These are phyloP conservation scores for Hydrolagus colliei DNA, from an alignment of 2,797 vertebrate species.

Conservation along the genomic window DNA sequence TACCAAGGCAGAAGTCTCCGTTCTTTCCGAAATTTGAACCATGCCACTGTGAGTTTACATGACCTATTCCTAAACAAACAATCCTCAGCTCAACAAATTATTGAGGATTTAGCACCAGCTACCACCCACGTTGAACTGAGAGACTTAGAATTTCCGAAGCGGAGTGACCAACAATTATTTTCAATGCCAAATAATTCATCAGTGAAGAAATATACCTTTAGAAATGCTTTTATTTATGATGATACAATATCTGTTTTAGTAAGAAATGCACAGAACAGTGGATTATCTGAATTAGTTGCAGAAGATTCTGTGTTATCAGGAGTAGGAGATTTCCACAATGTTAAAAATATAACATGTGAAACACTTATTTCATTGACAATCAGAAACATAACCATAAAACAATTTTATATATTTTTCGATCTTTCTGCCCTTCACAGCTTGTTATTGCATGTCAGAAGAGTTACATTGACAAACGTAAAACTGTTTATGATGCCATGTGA, in stretches of 20 bases:
- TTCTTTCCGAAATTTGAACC: constrained; percentile 39
- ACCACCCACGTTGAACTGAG: constrained; percentile 49
- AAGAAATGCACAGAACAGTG: constrained; percentile 32
- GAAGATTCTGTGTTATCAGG: constrained; percentile 49
- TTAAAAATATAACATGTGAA: not conserved
- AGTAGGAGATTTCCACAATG: constrained; percentile 33
- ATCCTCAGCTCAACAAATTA: constrained; percentile 35
- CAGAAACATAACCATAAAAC: constrained; percentile 42
- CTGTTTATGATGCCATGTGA: constrained; percentile 58
- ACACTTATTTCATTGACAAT: constrained; percentile 42
- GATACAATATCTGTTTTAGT: not conserved
- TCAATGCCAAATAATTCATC: not conserved
- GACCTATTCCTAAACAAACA: fast-evolving
- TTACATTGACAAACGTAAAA: constrained; percentile 51
- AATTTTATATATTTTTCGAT: constrained; percentile 54
- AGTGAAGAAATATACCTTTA: constrained; percentile 45
- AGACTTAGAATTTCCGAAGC: constrained; percentile 32
- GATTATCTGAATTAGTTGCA: constrained; percentile 41
- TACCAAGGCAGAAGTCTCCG: constrained; percentile 50
- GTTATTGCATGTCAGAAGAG: constrained; percentile 41
- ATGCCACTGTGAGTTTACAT: constrained; percentile 44
- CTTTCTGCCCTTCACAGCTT: constrained; percentile 37
- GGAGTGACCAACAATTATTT: not conserved
- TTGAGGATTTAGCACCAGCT: constrained; percentile 49
- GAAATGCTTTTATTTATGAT: constrained; percentile 41